Conservation (phyloP, 2,888 invertebrate species). For the Malthinus seriepunctatus region DNA sequence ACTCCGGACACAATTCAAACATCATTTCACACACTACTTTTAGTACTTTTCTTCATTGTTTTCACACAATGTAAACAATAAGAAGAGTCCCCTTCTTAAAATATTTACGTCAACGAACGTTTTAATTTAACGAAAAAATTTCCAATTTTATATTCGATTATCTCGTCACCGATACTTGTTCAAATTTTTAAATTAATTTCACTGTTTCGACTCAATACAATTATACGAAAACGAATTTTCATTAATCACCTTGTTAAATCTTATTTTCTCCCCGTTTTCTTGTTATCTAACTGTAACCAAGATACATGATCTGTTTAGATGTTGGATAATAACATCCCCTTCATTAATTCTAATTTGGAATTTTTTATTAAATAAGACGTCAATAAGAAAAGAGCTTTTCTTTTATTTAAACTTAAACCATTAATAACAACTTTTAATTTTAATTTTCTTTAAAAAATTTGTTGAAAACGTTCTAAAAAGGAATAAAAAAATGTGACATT, state of each 20-base stretch:
- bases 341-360: conserved; percentile 22
- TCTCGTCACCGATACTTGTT: conserved; percentile 28
- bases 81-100: conserved; percentile 6
- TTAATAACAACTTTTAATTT: too few relatives aligned
- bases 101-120: background rate
- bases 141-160: conserved; percentile 13
- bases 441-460: too few relatives aligned
- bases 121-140: background rate
- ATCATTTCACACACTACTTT: conserved; percentile 22
- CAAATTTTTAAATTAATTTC: conserved; percentile 31
- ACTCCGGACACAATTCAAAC: conserved; percentile 21
- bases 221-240: conserved; percentile 36
- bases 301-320: conserved; percentile 30
- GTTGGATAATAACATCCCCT: conserved; percentile 2
- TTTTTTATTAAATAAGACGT: too few relatives aligned
- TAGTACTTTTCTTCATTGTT: conserved; percentile 17
- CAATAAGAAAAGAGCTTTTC: too few relatives aligned
- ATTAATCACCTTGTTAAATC: conserved; percentile 39
- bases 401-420: too few relatives aligned
- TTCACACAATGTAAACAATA: conserved; percentile 14
- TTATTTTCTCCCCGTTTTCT: conserved; percentile 25
- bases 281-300: conserved; percentile 30
- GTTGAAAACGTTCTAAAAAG: too few relatives aligned
- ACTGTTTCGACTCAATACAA: conserved; percentile 32
- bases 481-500: too few relatives aligned